Evolutionary conservation across 2,113 vertebrate genomes (phyloP), one percentile per base, ranked within the genome.

Genomic region (Mola mola): DNA sequence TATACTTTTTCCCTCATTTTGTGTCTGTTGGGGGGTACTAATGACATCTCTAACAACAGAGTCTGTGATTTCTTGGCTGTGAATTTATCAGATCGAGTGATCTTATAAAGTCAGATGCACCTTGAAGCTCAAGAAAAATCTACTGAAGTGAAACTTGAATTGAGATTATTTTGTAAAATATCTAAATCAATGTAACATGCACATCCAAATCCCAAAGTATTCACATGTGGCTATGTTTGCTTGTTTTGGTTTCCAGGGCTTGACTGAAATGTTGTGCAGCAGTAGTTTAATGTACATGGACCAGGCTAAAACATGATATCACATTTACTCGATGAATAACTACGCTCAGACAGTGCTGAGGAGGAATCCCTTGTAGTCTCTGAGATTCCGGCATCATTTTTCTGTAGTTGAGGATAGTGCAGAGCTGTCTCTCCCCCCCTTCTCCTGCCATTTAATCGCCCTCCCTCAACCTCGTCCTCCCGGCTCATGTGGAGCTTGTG

Each of bases 401-500:
- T 68, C 63, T 46, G 52, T n/a, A 52, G 60, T 55, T 24, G n/a
- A 47, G 66, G 42, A 77, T 55, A 58, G 47, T 12, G 17, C 44
- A 29, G 43, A 42, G 51, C 24, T 56, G 49, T 51, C 47, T 66
- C 22, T 11, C 47, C 25, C 43, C 41, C 52, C 15, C 31, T n/a
- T 34, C 50, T 42, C 36, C 46, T 64, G 38, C 50, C 37, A 25
- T 77, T 58, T 59, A 64, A 46, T 58, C 66, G 21, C 26, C 24
- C 20, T 50, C 47, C 26, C 38, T 46, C 57, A 13, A 5, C 46
- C 53, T 50, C 9, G 8, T 70, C 52, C 46, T 60, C 41, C 56
- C 46, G 16, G 46, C 63, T 60, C 3, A 1, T 29, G 74, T 75
- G 67, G 62, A 79, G 78, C 56, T 74, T 66, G 41, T 51, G 66